phyloP scores from a whole-genome alignment of 2,888 invertebrate species.

The Hydroisotoma schaefferi region DNA sequence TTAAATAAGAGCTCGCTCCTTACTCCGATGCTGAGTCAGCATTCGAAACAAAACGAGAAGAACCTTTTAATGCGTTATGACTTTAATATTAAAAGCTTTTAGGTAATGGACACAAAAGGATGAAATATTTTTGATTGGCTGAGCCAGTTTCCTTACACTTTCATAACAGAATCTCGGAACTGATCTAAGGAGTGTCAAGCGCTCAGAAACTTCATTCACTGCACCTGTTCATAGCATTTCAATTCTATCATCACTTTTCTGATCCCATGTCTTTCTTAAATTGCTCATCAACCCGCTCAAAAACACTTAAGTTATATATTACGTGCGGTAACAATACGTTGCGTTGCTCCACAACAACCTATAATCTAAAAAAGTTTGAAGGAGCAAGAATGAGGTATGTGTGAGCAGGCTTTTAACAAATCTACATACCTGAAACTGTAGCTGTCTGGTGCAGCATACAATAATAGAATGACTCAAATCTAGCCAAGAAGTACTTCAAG shows the following conservation, averaged over 20 bases:
- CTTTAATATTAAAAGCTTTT: slow-evolving; percentile 18
- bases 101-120: slow-evolving; percentile 9
- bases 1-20: slow-evolving; percentile 5
- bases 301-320: slow-evolving; percentile 1
- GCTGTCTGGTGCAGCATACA: not conserved
- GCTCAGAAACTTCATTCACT: slow-evolving; percentile 2
- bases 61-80: slow-evolving; percentile 17
- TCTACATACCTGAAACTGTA: not conserved
- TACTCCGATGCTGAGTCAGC: slow-evolving; percentile 20
- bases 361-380: not conserved
- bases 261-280: not conserved
- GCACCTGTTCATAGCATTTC: not conserved
- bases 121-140: slow-evolving; percentile 17
- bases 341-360: no score
- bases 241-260: not conserved
- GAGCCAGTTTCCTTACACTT: slow-evolving; percentile 7
- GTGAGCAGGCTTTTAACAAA: no score
- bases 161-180: not conserved
- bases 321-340: no score
- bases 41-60: not conserved
- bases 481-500: slow-evolving; percentile 1
- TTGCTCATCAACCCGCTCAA: not conserved
- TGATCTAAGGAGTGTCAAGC: slow-evolving; percentile 12
- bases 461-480: not conserved
- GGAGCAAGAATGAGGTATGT: not conserved